These are phyloP conservation scores for Ethmia dodecea DNA, from an alignment of 2,888 invertebrate genomes.

Conservation along the genomic window DNA sequence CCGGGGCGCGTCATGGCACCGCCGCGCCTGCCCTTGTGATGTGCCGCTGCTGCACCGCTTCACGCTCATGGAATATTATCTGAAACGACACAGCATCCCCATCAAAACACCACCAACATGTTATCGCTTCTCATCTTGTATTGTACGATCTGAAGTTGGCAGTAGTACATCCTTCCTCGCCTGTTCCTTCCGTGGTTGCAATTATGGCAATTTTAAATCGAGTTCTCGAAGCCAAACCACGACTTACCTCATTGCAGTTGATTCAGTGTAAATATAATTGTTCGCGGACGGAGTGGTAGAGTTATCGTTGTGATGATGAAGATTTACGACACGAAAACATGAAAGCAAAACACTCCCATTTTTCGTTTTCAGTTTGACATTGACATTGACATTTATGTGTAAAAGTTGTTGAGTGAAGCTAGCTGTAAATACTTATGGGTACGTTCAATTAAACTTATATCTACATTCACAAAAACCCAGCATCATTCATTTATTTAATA, in stretches of 20 bases:
- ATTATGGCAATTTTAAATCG: background rate
- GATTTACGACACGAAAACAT: too few species aligned
- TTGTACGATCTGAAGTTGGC: background rate
- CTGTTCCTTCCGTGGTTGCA: background rate
- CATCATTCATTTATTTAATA: too few species aligned
- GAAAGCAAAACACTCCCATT: conserved; percentile 12
- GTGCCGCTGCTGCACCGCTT: conserved; percentile 26
- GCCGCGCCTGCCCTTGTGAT: conserved; percentile 10
- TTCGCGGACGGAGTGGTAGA: background rate
- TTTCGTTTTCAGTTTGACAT: conserved; percentile 5
- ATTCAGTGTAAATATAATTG: background rate
- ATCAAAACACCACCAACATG: conserved; percentile 17
- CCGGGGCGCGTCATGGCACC: conserved; percentile 75
- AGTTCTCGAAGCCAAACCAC: background rate
- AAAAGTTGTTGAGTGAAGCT: too few species aligned
- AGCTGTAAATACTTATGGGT: too few species aligned
- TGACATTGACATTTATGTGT: conserved; percentile 3
- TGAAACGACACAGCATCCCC: conserved; percentile 30
- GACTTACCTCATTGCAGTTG: background rate
- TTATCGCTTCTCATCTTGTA: background rate
- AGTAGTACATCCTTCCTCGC: background rate
- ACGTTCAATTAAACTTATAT: too few species aligned
- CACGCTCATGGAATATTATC: conserved; percentile 52
- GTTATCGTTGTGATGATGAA: too few species aligned
- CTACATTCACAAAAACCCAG: too few species aligned